Evolutionary conservation across 1,140 invertebrate species (phyloP), one percentile per base, ranked within the genome.

Genomic region (Asbolus verrucosus): DNA sequence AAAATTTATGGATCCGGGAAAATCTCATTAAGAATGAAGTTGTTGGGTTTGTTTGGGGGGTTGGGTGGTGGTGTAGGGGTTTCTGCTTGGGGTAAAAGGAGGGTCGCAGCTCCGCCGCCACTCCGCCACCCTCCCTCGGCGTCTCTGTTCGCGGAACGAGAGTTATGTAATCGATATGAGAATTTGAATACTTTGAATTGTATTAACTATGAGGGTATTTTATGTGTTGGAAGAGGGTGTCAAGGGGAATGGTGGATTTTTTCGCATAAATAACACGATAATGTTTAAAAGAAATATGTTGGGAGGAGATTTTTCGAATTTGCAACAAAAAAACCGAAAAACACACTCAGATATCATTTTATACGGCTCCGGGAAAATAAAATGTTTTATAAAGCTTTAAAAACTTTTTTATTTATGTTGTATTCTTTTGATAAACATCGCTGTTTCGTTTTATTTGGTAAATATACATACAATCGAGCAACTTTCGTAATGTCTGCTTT

Each of bases 11-110:
- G 80, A 81, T 80, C 79, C 78, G 79, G 78, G 78, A 77, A 80
- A 80, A 81, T 80, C 80, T 81, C 80, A 81, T 81, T 81, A 81
- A 80, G 79, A 81, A 81, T 80, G 79, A 78, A 80, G 78, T 80
- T 80, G 78, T 80, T 78, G 78, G 77, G 78, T 78, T 80, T 78
- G 77, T 79, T 75, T 75, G 61, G 73, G 76, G 75, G 71, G 50
- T 31, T 38, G 73, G 68, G 30, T 41, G 66, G 46, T 50, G 70
- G 41, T 19, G 50, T 62, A 38, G 70, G 68, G 39, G 38, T n/a
- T n/a, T 38, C 36, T 21, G 16, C 59, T 38, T 18, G 59, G 59
- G 59, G 59, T 6, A 61, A 61, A 61, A 33, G 31, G 54, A 39
- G 60, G 60, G 60, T 62, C 14, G 61, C 21, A 13, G 19, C 61